Evolutionary conservation across 2,888 invertebrate species (phyloP).

Genomic region (Stegana nigrithorax): DNA sequence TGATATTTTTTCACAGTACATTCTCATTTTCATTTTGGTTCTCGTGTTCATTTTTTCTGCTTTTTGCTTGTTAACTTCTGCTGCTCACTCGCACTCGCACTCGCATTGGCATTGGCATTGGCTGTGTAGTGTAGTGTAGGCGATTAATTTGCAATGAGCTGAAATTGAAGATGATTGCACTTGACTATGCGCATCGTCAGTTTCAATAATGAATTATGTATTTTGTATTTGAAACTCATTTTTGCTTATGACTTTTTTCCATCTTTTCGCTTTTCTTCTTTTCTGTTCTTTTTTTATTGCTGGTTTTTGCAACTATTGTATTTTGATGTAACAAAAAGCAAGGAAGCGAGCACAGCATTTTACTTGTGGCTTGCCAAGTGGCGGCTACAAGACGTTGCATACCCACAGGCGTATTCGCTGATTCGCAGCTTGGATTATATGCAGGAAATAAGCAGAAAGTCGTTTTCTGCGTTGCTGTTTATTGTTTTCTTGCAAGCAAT

Average conservation of each 20-base stretch:
- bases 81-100: too few relatives aligned
- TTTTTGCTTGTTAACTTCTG: too few relatives aligned
- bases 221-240: background rate
- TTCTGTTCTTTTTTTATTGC: background rate
- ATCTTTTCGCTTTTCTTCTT: background rate
- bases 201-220: slow-evolving; percentile 16
- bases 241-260: background rate
- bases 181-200: slow-evolving; percentile 30
- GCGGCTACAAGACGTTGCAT: slow-evolving; percentile 7
- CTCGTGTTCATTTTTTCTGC: slow-evolving; percentile 39
- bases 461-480: background rate
- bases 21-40: slow-evolving; percentile 53
- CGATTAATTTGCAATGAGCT: slow-evolving; percentile 59
- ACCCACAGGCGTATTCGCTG: slow-evolving; percentile 11
- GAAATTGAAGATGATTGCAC: slow-evolving; percentile 57
- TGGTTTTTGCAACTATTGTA: background rate
- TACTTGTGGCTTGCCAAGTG: slow-evolving; percentile 1
- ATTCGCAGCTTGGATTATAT: too few relatives aligned
- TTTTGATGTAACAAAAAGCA: background rate
- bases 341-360: too few relatives aligned
- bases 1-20: slow-evolving; percentile 42
- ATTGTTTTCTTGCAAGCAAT: background rate
- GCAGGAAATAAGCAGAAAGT: background rate
- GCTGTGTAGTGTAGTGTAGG: slow-evolving; percentile 19
- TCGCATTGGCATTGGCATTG: too few relatives aligned